Evolutionary conservation across 2,888 invertebrate genomes (phyloP).

Genomic region (Drosophila kuntzei): DNA sequence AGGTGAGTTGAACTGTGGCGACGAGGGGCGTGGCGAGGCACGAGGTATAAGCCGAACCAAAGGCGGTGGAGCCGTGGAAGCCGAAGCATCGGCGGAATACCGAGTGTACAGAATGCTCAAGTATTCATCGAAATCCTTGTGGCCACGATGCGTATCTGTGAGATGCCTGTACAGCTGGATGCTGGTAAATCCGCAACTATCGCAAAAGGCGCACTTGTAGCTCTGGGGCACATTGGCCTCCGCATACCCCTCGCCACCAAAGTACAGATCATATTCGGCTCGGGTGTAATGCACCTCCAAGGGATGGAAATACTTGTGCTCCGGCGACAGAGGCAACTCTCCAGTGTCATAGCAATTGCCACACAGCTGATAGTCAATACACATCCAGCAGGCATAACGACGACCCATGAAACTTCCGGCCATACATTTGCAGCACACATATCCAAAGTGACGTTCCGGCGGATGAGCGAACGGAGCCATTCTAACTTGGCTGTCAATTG

Average conservation of each 20-base stretch:
- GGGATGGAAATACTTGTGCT: constrained; percentile 57
- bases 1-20: background rate
- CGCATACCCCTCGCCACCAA: constrained; percentile 43
- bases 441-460: constrained; percentile 53
- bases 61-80: background rate
- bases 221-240: constrained; percentile 45
- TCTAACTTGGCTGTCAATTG: background rate
- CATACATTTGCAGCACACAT: constrained; percentile 42
- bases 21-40: background rate
- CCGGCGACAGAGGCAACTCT: constrained; percentile 5
- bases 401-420: constrained; percentile 39
- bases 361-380: constrained; percentile 51
- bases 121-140: constrained; percentile 41
- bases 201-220: constrained; percentile 59
- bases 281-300: constrained; percentile 50
- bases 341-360: constrained; percentile 48
- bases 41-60: background rate
- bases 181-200: constrained; percentile 19
- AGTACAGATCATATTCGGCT: constrained; percentile 45
- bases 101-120: constrained; percentile 24
- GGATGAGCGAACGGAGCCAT: constrained; percentile 1
- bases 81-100: constrained; percentile 4
- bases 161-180: constrained; percentile 37
- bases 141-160: constrained; percentile 13
- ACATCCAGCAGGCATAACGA: constrained; percentile 57